These are phyloP conservation scores for Crenuchus spilurus DNA, from an alignment of 2,797 vertebrate species.

Conservation along the genomic window DNA sequence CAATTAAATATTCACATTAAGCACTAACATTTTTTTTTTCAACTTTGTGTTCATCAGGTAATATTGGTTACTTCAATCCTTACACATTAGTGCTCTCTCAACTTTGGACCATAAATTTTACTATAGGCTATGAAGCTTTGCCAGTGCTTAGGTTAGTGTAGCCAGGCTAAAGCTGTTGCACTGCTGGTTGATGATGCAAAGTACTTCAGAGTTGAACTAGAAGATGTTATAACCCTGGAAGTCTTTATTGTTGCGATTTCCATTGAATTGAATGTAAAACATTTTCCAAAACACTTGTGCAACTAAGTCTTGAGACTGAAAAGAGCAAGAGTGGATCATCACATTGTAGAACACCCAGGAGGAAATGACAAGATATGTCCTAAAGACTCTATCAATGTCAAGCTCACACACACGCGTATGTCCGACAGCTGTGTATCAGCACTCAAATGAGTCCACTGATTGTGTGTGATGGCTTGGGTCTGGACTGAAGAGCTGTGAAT, in stretches of 20 bases:
- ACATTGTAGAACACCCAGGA: too few relatives aligned
- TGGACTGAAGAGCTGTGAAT: slow-evolving; percentile 4
- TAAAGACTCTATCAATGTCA: neutral
- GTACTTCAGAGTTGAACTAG: too few relatives aligned
- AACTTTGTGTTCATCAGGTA: too few relatives aligned
- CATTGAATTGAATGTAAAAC: neutral
- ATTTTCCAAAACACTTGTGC: neutral
- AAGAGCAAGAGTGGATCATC: neutral
- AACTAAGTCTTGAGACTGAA: neutral
- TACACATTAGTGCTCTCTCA: too few relatives aligned
- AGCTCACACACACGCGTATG: neutral
- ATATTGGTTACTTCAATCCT: too few relatives aligned
- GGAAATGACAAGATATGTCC: neutral
- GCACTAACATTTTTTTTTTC: too few relatives aligned
- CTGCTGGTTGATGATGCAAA: too few relatives aligned
- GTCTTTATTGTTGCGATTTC: neutral
- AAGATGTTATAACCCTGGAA: neutral
- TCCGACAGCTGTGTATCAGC: neutral
- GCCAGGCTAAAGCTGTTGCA: too few relatives aligned
- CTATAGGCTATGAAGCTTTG: too few relatives aligned
- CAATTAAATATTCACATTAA: too few relatives aligned
- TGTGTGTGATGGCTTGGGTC: slow-evolving; percentile 14
- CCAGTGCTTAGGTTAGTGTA: too few relatives aligned
- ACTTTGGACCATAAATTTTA: too few relatives aligned
- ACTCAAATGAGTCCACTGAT: slow-evolving; percentile 7